These are phyloP conservation scores for Maconellicoccus hirsutus DNA, from an alignment of 1,140 invertebrate species.

Conservation along the genomic window DNA sequence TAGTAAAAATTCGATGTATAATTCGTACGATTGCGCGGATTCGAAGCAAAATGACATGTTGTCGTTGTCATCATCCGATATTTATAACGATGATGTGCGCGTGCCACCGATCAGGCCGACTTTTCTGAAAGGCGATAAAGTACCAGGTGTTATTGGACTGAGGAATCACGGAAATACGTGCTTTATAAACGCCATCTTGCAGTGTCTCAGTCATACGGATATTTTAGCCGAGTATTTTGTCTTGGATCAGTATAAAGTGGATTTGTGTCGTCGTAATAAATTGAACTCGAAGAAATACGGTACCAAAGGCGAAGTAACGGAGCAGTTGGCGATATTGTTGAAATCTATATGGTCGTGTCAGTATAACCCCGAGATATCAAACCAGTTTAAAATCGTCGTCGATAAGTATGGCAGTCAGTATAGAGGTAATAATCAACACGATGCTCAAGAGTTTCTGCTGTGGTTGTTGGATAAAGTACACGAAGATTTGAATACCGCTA, in stretches of 20 bases:
- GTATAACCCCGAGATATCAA: slow-evolving; percentile 82
- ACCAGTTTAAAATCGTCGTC: slow-evolving; percentile 58
- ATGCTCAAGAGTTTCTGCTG: slow-evolving; percentile 93
- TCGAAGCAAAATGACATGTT: slow-evolving; percentile 31
- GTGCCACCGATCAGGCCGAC: slow-evolving; percentile 55
- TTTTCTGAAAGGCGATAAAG: slow-evolving; percentile 54
- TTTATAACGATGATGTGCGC: slow-evolving; percentile 36
- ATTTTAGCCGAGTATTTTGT: slow-evolving; percentile 90
- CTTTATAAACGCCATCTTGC: slow-evolving; percentile 90
- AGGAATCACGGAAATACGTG: slow-evolving; percentile 94
- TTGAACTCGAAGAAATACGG: slow-evolving; percentile 82
- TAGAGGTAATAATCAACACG: slow-evolving; percentile 81
- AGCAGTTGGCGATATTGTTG: slow-evolving; percentile 75
- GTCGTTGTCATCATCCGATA: slow-evolving; percentile 31
- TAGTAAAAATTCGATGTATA: not conserved
- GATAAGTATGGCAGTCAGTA: slow-evolving; percentile 83
- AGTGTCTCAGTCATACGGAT: slow-evolving; percentile 89
- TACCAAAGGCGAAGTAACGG: slow-evolving; percentile 85
- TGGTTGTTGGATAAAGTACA: slow-evolving; percentile 96
- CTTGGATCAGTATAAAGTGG: slow-evolving; percentile 80
- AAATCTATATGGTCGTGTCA: slow-evolving; percentile 89
- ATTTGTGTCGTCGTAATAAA: slow-evolving; percentile 73
- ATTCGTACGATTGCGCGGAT: not conserved
- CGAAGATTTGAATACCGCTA: slow-evolving; percentile 88
- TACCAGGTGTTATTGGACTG: slow-evolving; percentile 76